Conservation (phyloP, 2,888 invertebrate species). For the Teleiodes luculella region DNA sequence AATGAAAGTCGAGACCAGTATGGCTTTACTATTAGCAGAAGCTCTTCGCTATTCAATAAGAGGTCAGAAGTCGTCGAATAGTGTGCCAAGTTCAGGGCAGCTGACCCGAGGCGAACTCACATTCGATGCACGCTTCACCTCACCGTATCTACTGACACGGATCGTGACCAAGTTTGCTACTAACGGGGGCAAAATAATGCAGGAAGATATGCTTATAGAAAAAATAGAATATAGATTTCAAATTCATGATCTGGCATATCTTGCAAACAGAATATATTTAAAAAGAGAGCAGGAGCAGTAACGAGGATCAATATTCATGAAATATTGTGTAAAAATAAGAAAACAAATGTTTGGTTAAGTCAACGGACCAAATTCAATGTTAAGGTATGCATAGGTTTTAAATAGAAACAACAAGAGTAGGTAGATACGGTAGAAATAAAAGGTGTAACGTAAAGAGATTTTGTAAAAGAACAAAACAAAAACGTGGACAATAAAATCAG, state of each 20-base stretch:
- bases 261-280: too few relatives aligned
- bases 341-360: too few relatives aligned
- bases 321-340: too few relatives aligned
- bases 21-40: too few relatives aligned
- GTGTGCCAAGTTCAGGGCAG: slow-evolving; percentile 23
- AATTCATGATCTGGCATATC: not conserved
- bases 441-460: not conserved
- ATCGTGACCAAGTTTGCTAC: slow-evolving; percentile 32
- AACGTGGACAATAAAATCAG: not conserved
- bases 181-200: not conserved
- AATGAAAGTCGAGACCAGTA: too few relatives aligned
- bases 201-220: not conserved
- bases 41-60: not conserved
- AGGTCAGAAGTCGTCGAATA: not conserved
- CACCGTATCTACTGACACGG: slow-evolving; percentile 49
- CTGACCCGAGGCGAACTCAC: slow-evolving; percentile 19
- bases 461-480: not conserved
- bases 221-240: not conserved
- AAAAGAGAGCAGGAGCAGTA: too few relatives aligned
- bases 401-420: too few relatives aligned
- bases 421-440: not conserved
- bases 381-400: too few relatives aligned
- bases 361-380: not conserved
- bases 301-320: too few relatives aligned
- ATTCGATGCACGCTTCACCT: slow-evolving; percentile 44